phyloP scores from a whole-genome alignment of 2,797 vertebrate species.

The Hirundo rustica region DNA sequence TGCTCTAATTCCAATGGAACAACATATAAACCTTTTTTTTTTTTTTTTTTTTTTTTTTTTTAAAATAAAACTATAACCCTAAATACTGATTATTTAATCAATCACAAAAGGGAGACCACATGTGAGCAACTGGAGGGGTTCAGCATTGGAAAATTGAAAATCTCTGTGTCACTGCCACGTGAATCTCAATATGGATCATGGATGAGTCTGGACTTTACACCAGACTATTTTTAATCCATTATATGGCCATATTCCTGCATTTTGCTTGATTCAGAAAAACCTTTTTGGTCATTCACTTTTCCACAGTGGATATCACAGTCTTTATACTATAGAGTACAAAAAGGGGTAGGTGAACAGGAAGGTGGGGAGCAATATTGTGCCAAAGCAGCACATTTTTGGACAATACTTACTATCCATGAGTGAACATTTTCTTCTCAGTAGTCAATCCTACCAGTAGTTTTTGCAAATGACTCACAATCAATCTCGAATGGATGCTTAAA shows the following conservation, averaged over 20 bases:
- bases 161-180: background rate
- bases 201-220: background rate
- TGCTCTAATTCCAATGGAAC: background rate
- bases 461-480: background rate
- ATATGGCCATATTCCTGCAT: background rate
- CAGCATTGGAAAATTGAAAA: background rate
- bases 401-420: background rate
- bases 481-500: background rate
- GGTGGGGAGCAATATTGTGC: background rate
- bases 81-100: background rate
- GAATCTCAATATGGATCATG: background rate
- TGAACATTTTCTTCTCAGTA: background rate
- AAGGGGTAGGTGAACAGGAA: background rate
- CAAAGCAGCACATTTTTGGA: background rate
- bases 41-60: rapidly evolving
- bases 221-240: background rate
- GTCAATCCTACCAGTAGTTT: background rate
- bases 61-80: background rate
- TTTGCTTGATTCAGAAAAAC: background rate
- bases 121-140: background rate
- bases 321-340: background rate
- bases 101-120: background rate
- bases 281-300: background rate
- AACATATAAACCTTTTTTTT: background rate
- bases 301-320: background rate